Evolutionary conservation across 2,888 invertebrate genomes (phyloP).

Genomic region (Ectropis crepuscularia): DNA sequence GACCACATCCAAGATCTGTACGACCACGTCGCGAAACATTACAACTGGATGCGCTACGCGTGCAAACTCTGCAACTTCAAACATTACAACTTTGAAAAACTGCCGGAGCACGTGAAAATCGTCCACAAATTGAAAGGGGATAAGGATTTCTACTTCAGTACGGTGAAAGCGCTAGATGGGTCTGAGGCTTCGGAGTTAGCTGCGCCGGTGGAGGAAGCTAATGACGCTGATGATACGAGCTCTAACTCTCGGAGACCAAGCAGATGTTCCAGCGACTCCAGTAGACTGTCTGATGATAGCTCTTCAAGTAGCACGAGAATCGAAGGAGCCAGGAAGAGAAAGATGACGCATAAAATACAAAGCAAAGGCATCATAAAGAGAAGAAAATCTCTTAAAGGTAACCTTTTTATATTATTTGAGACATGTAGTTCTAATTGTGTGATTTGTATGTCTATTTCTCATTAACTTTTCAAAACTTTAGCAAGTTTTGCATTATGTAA

Average conservation of each 20-base stretch:
- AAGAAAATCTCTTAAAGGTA: slow-evolving; percentile 58
- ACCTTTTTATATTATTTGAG: slow-evolving; percentile 1
- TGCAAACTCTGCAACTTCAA: slow-evolving; percentile 90
- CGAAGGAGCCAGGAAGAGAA: slow-evolving; percentile 69
- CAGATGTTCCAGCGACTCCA: slow-evolving; percentile 77
- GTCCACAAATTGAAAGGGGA: slow-evolving; percentile 86
- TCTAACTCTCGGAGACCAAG: slow-evolving; percentile 72
- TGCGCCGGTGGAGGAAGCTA: slow-evolving; percentile 56
- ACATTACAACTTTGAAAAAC: slow-evolving; percentile 87
- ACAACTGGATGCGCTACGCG: slow-evolving; percentile 90
- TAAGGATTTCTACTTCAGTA: slow-evolving; percentile 78
- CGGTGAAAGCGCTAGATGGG: slow-evolving; percentile 76
- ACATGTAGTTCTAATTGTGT: not conserved
- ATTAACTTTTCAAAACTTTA: too few relatives aligned
- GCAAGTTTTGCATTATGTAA: too few relatives aligned
- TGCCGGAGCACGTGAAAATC: slow-evolving; percentile 87
- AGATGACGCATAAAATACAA: slow-evolving; percentile 49
- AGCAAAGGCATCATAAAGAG: slow-evolving; percentile 45
- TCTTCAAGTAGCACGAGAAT: slow-evolving; percentile 67
- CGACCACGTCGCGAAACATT: slow-evolving; percentile 87
- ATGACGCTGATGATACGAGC: slow-evolving; percentile 59
- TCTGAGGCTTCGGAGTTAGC: slow-evolving; percentile 68
- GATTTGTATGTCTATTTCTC: too few relatives aligned
- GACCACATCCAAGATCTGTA: slow-evolving; percentile 80
- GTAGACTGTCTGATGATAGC: slow-evolving; percentile 76